Evolutionary conservation across 2,797 vertebrate species (phyloP).

Genomic region (Poecilia velifera): DNA sequence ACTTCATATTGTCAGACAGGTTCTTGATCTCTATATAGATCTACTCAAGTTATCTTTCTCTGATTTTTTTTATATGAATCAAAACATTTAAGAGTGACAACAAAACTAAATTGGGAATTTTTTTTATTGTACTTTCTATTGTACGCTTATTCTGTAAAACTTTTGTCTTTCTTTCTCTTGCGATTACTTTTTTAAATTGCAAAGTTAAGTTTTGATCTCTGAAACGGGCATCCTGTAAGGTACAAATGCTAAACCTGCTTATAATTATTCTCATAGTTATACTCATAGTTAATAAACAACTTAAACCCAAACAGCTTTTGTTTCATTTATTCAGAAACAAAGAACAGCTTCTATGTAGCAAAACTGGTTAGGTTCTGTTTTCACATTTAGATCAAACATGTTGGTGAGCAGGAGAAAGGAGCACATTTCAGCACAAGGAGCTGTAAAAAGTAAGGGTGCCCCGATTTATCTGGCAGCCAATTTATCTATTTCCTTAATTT

Average conservation of each 20-base stretch:
- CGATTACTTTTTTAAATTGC: not conserved
- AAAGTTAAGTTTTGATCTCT: not conserved
- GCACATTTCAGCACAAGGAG: not conserved
- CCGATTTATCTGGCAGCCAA: too few relatives aligned
- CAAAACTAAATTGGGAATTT: not conserved
- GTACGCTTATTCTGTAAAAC: not conserved
- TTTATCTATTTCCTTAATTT: too few relatives aligned
- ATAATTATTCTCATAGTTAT: not conserved
- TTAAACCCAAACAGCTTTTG: not conserved
- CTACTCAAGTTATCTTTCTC: not conserved
- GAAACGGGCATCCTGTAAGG: not conserved
- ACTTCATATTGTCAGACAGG: not conserved
- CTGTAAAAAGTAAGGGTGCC: not conserved
- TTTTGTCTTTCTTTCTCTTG: not conserved
- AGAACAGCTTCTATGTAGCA: not conserved
- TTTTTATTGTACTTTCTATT: not conserved
- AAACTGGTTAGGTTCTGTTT: not conserved
- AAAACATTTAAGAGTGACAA: not conserved
- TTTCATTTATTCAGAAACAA: not conserved
- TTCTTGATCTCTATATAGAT: not conserved
- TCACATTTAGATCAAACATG: not conserved
- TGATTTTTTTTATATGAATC: not conserved
- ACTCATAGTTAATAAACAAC: not conserved
- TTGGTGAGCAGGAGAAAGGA: not conserved
- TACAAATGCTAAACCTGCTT: not conserved